Evolutionary conservation across 2,113 vertebrate species (phyloP), one percentile per base, ranked within the genome.

Genomic region (Pionites leucogaster): DNA sequence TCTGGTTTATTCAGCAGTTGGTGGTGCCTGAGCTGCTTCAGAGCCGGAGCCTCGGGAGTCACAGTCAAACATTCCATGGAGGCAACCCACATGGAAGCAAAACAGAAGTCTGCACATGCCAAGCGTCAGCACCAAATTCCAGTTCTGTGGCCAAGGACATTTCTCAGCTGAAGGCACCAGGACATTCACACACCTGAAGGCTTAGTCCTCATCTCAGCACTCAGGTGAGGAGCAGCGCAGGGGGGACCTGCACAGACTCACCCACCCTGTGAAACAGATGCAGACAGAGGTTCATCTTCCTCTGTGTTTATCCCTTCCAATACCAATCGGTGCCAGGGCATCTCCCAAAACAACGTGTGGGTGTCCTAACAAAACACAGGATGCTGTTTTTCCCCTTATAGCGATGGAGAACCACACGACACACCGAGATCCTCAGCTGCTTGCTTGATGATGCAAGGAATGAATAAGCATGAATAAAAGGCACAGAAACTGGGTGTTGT

Each of bases 401-500:
- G 76, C 8, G 2, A 63, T 23, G 46, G 37, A 41, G 82, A 81
- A 63, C 50, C 53, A 42, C 86, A 57, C 37, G 84, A 41, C 62
- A 18, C 87, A 19, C 8, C 1, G 3, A 74, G 92, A 59, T 70
- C 81, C 90, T 86, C 78, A 13, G 89, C 96, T 87, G 84, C 77
- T 63, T 91, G 84, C 18, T 3, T 39, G 92, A 47, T 87, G 96
- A 95, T 39, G 93, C 93, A 93, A 95, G 95, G 31, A 71, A 50
- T 91, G 93, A 95, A 96, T 85, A 90, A 96, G 92, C 93, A 63
- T 8, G 42, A 96, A 96, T 91, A 96, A 95, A 96, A 96, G 92
- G 64, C 64, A 89, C 3, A 96, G 95, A 96, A 96, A 94, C 93
- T 84, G 90, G 90, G 92, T 94, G 92, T 91, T 95, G 81, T 95